A percentile compares a stretch with the other conserved stretches of the same genome.
phyloP scores from a whole-genome alignment of 2,113 vertebrate species.

The Xenopus borealis region DNA sequence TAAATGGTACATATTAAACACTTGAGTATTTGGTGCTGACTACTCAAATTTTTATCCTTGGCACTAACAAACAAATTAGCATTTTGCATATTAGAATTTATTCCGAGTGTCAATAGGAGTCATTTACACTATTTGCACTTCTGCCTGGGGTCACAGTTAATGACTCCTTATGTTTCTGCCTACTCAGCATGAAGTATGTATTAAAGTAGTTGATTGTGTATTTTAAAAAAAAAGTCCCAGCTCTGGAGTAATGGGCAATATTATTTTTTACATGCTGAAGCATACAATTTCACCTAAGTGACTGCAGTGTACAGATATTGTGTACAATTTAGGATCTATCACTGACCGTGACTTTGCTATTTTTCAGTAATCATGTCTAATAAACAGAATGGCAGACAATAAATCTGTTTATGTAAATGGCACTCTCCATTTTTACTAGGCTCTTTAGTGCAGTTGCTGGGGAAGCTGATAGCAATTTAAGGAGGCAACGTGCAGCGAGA shows the following conservation, averaged over 20 bases:
- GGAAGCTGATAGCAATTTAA: conserved; percentile 5
- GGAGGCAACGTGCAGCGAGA: conserved; percentile 27
- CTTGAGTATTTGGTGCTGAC: too few species aligned
- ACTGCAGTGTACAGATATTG: conserved; percentile 29
- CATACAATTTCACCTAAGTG: conserved; percentile 21
- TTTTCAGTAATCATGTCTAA: conserved; percentile 33
- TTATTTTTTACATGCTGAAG: background rate
- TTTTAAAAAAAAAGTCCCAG: too few species aligned
- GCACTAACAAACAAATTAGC: too few species aligned
- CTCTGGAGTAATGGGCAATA: conserved; percentile 1
- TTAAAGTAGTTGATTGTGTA: too few species aligned
- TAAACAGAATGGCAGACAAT: conserved; percentile 25
- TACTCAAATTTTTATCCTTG: too few species aligned
- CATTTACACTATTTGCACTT: too few species aligned
- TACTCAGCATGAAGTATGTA: too few species aligned
- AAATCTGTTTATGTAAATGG: conserved; percentile 37
- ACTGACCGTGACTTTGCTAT: conserved; percentile 24
- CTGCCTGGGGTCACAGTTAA: too few species aligned
- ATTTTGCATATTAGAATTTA: too few species aligned
- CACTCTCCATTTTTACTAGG: conserved; percentile 3
- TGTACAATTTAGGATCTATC: conserved; percentile 32
- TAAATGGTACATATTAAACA: too few species aligned
- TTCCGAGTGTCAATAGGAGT: too few species aligned
- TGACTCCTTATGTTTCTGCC: too few species aligned
- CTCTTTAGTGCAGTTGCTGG: conserved; percentile 16